phyloP scores from a whole-genome alignment of 2,888 invertebrate species.

The Uropetala carovei region DNA sequence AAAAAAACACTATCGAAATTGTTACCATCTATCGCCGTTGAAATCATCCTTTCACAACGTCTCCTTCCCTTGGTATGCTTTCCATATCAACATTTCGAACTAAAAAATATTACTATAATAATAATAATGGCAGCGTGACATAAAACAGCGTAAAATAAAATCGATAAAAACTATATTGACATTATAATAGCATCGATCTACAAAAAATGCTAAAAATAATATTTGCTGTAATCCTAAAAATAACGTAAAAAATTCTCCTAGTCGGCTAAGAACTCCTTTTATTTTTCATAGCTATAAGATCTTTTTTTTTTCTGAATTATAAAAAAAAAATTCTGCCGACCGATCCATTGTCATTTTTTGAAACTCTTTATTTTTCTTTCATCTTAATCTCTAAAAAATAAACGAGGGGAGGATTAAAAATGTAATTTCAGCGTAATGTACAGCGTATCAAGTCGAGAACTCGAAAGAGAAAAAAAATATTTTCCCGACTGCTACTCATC shows the following conservation, averaged over 20 bases:
- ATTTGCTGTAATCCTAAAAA: neutral
- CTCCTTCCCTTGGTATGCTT: too few relatives aligned
- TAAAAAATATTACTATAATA: neutral
- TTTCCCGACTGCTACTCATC: too few relatives aligned
- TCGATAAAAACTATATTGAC: neutral
- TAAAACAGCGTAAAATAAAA: neutral
- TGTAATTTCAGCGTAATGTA: neutral
- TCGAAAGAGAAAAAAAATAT: neutral
- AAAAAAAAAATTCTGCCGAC: neutral
- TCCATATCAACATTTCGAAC: neutral
- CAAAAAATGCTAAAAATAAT: neutral
- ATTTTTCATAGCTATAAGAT: neutral
- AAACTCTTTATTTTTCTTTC: neutral
- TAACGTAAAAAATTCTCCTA: neutral
- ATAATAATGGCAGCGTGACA: neutral
- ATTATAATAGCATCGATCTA: neutral
- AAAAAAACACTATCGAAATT: conserved; percentile 44
- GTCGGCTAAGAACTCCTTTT: neutral
- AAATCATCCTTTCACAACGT: too few relatives aligned
- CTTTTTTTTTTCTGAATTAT: neutral
- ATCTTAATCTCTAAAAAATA: neutral
- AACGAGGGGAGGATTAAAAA: neutral
- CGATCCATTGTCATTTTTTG: neutral
- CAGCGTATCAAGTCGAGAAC: neutral
- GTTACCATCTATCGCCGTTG: conserved; percentile 4